These are phyloP conservation scores for Phalanger gymnotis DNA, from an alignment of 2,797 vertebrate species.

Conservation along the genomic window DNA sequence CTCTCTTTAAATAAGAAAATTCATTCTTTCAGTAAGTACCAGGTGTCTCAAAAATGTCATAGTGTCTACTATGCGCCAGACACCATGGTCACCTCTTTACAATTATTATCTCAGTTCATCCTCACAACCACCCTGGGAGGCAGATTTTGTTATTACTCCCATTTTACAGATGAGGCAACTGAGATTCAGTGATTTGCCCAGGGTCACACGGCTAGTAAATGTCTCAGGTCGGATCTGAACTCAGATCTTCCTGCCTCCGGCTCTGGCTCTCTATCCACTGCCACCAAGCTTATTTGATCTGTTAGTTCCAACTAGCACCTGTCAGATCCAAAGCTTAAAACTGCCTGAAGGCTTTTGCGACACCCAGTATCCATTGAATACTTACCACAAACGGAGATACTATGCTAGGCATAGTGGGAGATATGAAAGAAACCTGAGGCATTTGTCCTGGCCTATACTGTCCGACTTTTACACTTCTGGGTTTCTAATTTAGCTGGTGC, in stretches of 20 bases:
- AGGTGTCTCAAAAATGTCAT: neutral
- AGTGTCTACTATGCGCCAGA: neutral
- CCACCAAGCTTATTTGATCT: neutral
- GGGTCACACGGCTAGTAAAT: neutral
- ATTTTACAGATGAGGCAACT: neutral
- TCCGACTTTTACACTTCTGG: neutral
- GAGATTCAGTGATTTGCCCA: neutral
- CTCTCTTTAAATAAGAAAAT: neutral
- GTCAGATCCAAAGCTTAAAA: neutral
- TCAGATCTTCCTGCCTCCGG: neutral
- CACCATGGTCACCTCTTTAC: neutral
- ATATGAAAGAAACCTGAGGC: neutral
- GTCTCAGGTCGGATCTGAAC: neutral
- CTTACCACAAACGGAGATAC: neutral
- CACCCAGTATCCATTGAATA: neutral
- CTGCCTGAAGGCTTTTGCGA: neutral
- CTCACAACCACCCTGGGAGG: neutral
- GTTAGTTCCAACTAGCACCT: neutral
- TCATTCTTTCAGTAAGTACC: neutral
- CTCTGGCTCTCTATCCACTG: neutral
- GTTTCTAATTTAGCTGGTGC: neutral
- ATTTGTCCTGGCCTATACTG: neutral
- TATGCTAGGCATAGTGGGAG: neutral
- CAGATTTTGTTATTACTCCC: neutral
- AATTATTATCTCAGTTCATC: neutral